Base-by-base conservation (phyloP, 2,888 invertebrate genomes). In the Drosophila algonquin region DNA sequence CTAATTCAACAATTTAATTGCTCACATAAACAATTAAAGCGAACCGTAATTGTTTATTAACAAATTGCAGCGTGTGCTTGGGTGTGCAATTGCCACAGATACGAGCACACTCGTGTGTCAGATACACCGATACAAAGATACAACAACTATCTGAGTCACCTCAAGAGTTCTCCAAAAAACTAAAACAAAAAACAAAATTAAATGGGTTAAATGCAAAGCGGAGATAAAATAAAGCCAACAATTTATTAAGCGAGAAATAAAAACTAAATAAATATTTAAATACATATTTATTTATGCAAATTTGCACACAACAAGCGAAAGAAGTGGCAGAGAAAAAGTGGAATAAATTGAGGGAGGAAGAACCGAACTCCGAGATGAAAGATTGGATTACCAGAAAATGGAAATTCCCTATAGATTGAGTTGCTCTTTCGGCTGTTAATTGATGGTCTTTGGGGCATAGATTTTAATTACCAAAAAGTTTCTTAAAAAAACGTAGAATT, bases 231-330 rank as follows among this genome's bases (percentile, higher is more conserved):
- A 40, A 78, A 63, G 30, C 35, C 51, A 57, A 48, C 53, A 70
- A 70, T 69, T 65, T 62, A 69, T 63, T 55, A 64, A 46, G 50
- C 59, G 21, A 40, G 24, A 51, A 32, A 51, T 35, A 44, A 64
- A 48, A 50, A 72, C 48, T 47, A 73, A 72, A 72, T 72, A 72
- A 72, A 73, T 55, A 58, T 70, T 64, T 65, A 53, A 77, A 82
- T 67, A 81, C 77, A 81, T 76, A 80, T 78, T 82, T 80, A 63
- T 61, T 52, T 81, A 82, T 84, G 76, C 80, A 75, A 79, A 81
- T 81, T 53, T 18, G 46, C 1, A 40, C 35, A 32, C 46, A 55
- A 24, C 24, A 63, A 67, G 10, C 77, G 61, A 73, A 53, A 21
- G 21, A 21, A 52, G 44, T 12, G 35, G 12, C 3, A 21, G 2